These are phyloP conservation scores for Belgica antarctica DNA, from an alignment of 2,888 invertebrate species.

Conservation along the genomic window DNA sequence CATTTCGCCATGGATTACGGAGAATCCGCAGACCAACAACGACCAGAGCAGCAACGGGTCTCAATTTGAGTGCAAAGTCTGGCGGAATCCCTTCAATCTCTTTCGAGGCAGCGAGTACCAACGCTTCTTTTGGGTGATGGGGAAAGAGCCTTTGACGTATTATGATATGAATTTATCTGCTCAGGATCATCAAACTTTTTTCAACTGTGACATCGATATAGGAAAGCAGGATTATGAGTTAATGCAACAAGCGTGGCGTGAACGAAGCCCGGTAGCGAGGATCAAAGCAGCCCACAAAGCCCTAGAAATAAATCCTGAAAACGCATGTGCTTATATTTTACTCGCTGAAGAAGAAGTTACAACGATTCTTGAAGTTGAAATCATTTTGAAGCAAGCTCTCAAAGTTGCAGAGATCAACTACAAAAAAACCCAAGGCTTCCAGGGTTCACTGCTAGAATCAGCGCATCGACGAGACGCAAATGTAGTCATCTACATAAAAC, in stretches of 20 bases:
- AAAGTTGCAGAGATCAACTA: slow-evolving; percentile 81
- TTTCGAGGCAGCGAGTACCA: slow-evolving; percentile 96
- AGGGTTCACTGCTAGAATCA: slow-evolving; percentile 70
- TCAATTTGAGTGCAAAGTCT: slow-evolving; percentile 78
- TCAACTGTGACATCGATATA: slow-evolving; percentile 85
- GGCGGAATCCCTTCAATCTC: slow-evolving; percentile 94
- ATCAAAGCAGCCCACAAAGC: slow-evolving; percentile 90
- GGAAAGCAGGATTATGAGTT: slow-evolving; percentile 87
- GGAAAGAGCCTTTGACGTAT: slow-evolving; percentile 93
- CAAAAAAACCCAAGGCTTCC: slow-evolving; percentile 73
- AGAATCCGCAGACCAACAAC: slow-evolving; percentile 57
- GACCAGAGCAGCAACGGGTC: slow-evolving; percentile 47
- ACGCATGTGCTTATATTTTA: slow-evolving; percentile 91
- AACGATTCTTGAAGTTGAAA: slow-evolving; percentile 84
- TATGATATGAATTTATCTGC: slow-evolving; percentile 99
- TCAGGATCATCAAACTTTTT: slow-evolving; percentile 97
- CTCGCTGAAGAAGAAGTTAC: slow-evolving; percentile 96
- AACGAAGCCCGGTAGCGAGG: slow-evolving; percentile 80
- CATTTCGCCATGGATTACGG: slow-evolving; percentile 82
- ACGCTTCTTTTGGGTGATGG: slow-evolving; percentile 86
- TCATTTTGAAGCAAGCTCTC: slow-evolving; percentile 76
- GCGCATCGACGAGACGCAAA: slow-evolving; percentile 86
- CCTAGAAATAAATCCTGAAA: slow-evolving; percentile 81
- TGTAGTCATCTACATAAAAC: slow-evolving; percentile 89
- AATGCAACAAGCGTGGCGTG: slow-evolving; percentile 96